Evolutionary conservation across 2,888 invertebrate genomes (phyloP).

Genomic region (Chrysolina oricalcia): DNA sequence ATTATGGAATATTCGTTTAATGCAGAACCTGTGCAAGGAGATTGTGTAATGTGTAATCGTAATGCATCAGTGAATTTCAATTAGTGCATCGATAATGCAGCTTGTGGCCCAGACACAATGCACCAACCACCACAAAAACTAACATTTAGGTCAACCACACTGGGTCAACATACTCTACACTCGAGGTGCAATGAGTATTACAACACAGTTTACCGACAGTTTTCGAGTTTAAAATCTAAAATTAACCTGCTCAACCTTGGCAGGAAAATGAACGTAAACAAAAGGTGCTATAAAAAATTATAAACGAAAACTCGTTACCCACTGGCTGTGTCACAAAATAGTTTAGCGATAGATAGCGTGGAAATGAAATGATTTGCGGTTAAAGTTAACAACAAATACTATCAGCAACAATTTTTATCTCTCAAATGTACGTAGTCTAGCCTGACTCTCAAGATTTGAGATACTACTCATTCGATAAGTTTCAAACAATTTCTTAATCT

Average conservation of each 20-base stretch:
- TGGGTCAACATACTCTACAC: background rate
- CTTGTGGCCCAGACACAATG: background rate
- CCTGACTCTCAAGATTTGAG: too few species aligned
- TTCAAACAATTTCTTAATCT: too few species aligned
- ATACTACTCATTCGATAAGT: too few species aligned
- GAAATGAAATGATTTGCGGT: too few species aligned
- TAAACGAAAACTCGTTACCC: too few species aligned
- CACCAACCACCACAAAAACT: background rate
- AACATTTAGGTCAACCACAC: background rate
- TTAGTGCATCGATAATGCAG: background rate
- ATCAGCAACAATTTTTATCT: too few species aligned
- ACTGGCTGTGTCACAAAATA: background rate
- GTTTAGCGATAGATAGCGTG: background rate
- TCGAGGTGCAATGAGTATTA: conserved; percentile 1
- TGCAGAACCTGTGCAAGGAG: too few species aligned
- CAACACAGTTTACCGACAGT: background rate
- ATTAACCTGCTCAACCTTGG: conserved; percentile 12
- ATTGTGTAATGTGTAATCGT: too few species aligned
- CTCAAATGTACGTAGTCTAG: too few species aligned
- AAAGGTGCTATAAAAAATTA: too few species aligned
- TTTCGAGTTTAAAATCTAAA: conserved; percentile 2
- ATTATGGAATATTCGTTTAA: too few species aligned
- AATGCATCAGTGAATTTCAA: background rate
- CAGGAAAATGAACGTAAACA: background rate
- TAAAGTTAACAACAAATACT: too few species aligned